These are phyloP conservation scores for Parazoanthus atlanticus DNA, from an alignment of 92 coral and sea anemone species.

Conservation along the genomic window DNA sequence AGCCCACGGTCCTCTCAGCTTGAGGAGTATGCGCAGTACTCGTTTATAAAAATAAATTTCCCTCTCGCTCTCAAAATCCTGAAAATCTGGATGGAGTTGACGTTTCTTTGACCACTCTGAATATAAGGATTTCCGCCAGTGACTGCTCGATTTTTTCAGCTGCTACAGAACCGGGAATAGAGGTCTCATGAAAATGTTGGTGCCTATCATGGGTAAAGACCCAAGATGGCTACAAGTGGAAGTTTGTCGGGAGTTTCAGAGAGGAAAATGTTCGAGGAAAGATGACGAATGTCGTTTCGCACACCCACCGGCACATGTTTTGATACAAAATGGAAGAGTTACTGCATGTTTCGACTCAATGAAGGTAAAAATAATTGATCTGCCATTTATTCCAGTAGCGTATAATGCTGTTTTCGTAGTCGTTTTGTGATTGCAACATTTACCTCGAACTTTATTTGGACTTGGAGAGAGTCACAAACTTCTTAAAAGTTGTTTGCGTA, in stretches of 20 bases:
- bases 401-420: slow-evolving; percentile 34
- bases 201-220: slow-evolving; percentile 97
- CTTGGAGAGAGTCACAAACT: slow-evolving; percentile 15
- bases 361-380: slow-evolving; percentile 71
- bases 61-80: slow-evolving; percentile 69
- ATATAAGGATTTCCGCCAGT: slow-evolving; percentile 49
- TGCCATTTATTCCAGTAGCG: neutral
- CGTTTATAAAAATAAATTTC: slow-evolving; percentile 65
- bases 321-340: slow-evolving; percentile 94
- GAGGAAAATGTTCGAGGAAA: slow-evolving; percentile 96
- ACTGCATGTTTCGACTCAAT: slow-evolving; percentile 99
- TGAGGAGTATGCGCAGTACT: slow-evolving; percentile 71
- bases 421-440: slow-evolving; percentile 22
- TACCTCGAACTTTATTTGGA: slow-evolving; percentile 2
- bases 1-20: slow-evolving; percentile 74
- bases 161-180: slow-evolving; percentile 30
- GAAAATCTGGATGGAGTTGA: slow-evolving; percentile 65
- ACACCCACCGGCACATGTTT: slow-evolving; percentile 98
- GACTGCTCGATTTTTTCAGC: slow-evolving; percentile 38
- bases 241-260: slow-evolving; percentile 99
- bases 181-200: slow-evolving; percentile 80
- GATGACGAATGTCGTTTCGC: slow-evolving; percentile 99
- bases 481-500: slow-evolving; percentile 36
- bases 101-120: slow-evolving; percentile 53
- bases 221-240: slow-evolving; percentile 99